phyloP scores from a whole-genome alignment of 2,888 invertebrate genomes.

The Lasioglossum leucozonium region DNA sequence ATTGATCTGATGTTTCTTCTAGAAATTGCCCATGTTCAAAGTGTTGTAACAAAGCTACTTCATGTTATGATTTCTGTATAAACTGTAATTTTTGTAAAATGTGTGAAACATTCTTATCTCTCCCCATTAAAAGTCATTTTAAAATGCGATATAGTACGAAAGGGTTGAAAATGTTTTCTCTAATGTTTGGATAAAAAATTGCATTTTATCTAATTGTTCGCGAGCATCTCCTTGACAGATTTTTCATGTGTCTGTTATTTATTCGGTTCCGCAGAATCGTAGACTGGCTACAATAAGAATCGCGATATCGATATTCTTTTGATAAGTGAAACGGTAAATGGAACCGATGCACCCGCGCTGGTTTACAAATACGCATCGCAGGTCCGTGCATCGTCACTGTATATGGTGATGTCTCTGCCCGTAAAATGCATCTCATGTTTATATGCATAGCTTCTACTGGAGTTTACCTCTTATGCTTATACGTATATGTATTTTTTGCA shows the following conservation, averaged over 20 bases:
- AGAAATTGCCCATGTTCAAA: background rate
- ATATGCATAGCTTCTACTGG: conserved; percentile 56
- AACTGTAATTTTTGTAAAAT: background rate
- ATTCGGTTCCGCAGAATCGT: conserved; percentile 9
- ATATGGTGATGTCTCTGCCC: conserved; percentile 59
- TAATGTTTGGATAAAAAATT: background rate
- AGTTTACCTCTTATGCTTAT: conserved; percentile 22
- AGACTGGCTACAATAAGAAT: conserved; percentile 12
- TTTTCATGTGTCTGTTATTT: conserved; percentile 8
- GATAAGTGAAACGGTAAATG: conserved; percentile 26
- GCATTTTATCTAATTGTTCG: background rate
- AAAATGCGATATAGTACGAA: background rate
- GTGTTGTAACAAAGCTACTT: background rate
- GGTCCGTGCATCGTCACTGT: conserved; percentile 42
- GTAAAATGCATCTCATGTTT: conserved; percentile 73
- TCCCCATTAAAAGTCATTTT: background rate
- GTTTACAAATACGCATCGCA: conserved; percentile 36
- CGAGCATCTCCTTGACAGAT: background rate
- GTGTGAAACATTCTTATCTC: background rate
- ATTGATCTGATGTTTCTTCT: too few species aligned
- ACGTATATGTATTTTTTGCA: conserved; percentile 31
- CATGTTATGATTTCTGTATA: too few species aligned
- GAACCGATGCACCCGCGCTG: conserved; percentile 22
- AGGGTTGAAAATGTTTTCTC: background rate
- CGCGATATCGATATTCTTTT: conserved; percentile 24